A percentile compares a stretch with the other conserved stretches of the same genome.
Evolutionary conservation across 1,140 invertebrate genomes (phyloP).

Genomic region (Physella acuta): DNA sequence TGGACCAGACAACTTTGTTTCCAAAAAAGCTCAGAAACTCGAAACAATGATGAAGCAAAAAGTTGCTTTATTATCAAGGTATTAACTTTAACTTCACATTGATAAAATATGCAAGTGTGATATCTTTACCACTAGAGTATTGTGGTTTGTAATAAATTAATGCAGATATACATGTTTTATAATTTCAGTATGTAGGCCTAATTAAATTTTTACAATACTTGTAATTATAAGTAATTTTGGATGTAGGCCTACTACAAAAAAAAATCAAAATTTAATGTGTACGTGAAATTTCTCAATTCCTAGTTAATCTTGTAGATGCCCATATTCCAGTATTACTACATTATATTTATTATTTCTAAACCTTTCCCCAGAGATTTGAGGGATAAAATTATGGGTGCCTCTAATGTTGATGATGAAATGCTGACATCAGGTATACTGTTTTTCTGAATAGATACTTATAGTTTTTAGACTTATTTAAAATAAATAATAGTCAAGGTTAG

Average conservation of each 20-base stretch:
- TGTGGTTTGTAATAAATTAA: not conserved
- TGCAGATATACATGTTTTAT: not conserved
- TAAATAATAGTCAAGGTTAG: no score
- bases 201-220: no score
- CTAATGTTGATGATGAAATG: conserved; percentile 18
- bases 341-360: no score
- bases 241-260: no score
- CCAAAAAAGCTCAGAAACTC: conserved; percentile 61
- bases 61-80: conserved; percentile 60
- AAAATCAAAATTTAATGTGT: no score
- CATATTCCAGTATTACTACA: no score
- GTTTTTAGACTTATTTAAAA: no score
- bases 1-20: conserved; percentile 61
- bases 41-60: conserved; percentile 64
- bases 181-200: no score
- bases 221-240: no score
- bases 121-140: not conserved
- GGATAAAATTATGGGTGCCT: conserved; percentile 15
- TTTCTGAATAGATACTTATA: no score
- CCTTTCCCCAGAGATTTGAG: conserved; percentile 14
- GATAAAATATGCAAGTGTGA: not conserved
- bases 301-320: no score
- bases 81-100: conserved; percentile 22
- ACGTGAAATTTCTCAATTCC: no score
- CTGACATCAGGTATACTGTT: conserved; percentile 27